These are phyloP conservation scores for Melinaea menophilus DNA, from an alignment of 2,888 invertebrate genomes.

Conservation along the genomic window DNA sequence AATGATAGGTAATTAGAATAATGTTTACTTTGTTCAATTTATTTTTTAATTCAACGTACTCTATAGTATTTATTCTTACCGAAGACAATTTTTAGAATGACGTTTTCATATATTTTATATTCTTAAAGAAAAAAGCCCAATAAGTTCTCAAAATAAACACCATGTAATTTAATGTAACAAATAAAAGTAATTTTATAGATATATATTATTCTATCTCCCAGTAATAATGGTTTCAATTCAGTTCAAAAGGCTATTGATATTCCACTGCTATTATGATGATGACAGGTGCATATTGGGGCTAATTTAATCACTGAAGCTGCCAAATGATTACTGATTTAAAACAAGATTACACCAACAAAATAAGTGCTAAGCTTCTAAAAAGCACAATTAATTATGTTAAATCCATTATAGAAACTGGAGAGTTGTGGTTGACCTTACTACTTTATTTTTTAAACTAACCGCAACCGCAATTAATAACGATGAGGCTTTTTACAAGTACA, in stretches of 20 bases:
- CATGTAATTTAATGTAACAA: neutral
- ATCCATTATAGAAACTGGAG: neutral
- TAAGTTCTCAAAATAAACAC: too few relatives aligned
- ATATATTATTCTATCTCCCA: constrained; percentile 1
- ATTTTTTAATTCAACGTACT: too few relatives aligned
- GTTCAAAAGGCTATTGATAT: constrained; percentile 29
- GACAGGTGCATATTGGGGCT: constrained; percentile 33
- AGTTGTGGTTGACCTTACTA: neutral
- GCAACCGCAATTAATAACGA: neutral
- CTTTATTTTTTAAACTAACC: neutral
- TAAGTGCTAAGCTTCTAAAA: too few relatives aligned
- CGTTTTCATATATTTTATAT: too few relatives aligned
- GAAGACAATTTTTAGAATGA: too few relatives aligned
- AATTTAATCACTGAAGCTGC: too few relatives aligned
- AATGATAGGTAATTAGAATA: too few relatives aligned
- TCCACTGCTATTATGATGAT: constrained; percentile 36
- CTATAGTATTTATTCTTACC: too few relatives aligned
- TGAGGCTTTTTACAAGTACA: neutral
- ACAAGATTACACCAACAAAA: too few relatives aligned
- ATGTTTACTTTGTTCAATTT: too few relatives aligned
- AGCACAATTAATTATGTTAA: neutral
- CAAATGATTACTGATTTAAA: too few relatives aligned
- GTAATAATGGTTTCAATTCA: constrained; percentile 16
- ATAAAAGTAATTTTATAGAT: neutral
- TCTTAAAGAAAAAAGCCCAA: too few relatives aligned